A percentile compares a stretch with the other conserved stretches of the same genome.
Evolutionary conservation across 2,888 invertebrate genomes (phyloP).

Genomic region (Unio pictorum): DNA sequence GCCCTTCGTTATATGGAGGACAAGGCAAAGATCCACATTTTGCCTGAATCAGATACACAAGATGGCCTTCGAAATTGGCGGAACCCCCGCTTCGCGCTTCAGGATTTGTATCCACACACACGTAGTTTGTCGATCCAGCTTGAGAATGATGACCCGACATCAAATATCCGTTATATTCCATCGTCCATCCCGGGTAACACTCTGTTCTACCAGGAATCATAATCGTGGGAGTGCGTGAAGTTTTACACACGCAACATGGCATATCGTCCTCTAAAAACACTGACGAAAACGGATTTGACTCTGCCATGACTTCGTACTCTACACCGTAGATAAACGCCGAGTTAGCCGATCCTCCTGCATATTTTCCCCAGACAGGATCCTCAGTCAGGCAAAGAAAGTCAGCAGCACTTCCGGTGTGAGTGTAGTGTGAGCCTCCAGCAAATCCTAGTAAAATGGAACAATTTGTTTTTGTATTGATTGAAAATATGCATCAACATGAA

Average conservation of each 20-base stretch:
- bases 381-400: slow-evolving; percentile 10
- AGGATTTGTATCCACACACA: slow-evolving; percentile 8
- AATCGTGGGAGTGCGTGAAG: slow-evolving; percentile 1
- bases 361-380: slow-evolving; percentile 4
- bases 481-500: too few species aligned
- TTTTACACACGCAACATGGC: slow-evolving; percentile 9
- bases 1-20: slow-evolving; percentile 5
- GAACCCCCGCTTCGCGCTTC: background rate
- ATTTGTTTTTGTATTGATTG: too few species aligned
- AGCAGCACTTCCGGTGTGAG: slow-evolving; percentile 3
- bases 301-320: slow-evolving; percentile 1
- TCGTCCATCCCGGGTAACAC: slow-evolving; percentile 14
- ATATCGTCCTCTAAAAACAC: slow-evolving; percentile 3
- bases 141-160: slow-evolving; percentile 5
- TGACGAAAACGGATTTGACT: too few species aligned
- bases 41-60: slow-evolving; percentile 10
- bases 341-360: background rate
- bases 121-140: slow-evolving; percentile 2
- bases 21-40: slow-evolving; percentile 12
- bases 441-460: slow-evolving; percentile 4
- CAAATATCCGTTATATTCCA: slow-evolving; percentile 13
- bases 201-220: slow-evolving; percentile 10
- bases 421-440: slow-evolving; percentile 6
- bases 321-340: slow-evolving; percentile 3
- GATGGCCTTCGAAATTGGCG: background rate